Evolutionary conservation across 2,113 vertebrate species (phyloP).

Genomic region (Trochalopteron elliotii): DNA sequence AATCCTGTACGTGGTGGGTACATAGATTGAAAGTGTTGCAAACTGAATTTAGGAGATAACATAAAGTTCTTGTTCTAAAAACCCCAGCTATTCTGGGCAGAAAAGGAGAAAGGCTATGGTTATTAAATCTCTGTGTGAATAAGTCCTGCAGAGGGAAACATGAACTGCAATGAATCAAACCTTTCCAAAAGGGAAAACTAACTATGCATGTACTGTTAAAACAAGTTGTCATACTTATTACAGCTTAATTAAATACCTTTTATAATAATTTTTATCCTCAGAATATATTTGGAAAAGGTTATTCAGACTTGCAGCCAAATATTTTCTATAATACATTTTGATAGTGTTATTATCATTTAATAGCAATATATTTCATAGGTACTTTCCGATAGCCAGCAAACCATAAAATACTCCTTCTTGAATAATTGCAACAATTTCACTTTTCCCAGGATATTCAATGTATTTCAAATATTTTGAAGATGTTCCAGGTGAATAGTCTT

Average conservation of each 20-base stretch:
- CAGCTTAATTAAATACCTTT: conserved; percentile 1
- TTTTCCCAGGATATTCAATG: not conserved
- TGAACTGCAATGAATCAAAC: not conserved
- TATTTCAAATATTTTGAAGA: not conserved
- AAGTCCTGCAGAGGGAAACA: not conserved
- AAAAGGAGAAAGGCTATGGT: not conserved
- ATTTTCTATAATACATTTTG: not conserved
- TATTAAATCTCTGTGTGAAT: not conserved
- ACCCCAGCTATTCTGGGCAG: not conserved
- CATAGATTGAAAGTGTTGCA: not conserved
- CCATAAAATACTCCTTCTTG: not conserved
- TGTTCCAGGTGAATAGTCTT: not conserved
- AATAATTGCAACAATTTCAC: not conserved
- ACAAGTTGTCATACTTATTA: not conserved
- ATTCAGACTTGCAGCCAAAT: not conserved
- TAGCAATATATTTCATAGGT: not conserved
- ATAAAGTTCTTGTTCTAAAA: not conserved
- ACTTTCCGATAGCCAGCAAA: not conserved
- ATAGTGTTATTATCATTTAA: not conserved
- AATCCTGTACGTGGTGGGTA: not conserved
- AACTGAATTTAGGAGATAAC: conserved; percentile 28
- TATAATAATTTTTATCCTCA: not conserved
- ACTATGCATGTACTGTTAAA: not conserved
- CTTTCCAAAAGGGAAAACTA: not conserved
- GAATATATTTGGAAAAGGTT: conserved; percentile 3